These are phyloP conservation scores for Vespertilio murinus DNA, from an alignment of 2,797 vertebrate genomes.

Conservation along the genomic window DNA sequence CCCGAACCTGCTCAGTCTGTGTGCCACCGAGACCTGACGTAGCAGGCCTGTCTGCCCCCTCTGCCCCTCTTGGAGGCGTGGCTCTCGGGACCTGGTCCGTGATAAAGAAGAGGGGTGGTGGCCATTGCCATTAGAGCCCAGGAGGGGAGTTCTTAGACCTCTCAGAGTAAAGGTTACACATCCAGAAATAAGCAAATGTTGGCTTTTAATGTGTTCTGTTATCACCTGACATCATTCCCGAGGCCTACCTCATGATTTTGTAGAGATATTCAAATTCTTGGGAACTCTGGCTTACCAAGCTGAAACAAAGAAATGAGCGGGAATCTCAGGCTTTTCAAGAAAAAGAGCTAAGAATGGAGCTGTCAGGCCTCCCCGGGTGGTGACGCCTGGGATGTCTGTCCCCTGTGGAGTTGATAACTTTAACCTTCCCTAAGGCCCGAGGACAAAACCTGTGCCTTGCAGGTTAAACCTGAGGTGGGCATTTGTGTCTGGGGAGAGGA, in stretches of 20 bases:
- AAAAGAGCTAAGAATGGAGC: background rate
- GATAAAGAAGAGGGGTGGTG: accelerated
- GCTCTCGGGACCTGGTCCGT: background rate
- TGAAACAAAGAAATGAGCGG: background rate
- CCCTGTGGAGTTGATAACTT: background rate
- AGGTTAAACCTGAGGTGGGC: background rate
- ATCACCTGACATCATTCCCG: background rate
- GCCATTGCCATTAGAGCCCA: accelerated
- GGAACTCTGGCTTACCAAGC: background rate
- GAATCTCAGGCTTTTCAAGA: background rate
- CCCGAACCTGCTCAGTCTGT: accelerated
- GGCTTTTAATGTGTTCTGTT: background rate
- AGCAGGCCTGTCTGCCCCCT: accelerated
- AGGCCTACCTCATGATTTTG: background rate
- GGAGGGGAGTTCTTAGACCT: background rate
- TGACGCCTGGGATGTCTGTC: background rate
- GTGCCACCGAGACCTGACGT: accelerated
- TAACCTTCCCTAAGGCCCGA: background rate
- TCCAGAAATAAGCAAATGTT: background rate
- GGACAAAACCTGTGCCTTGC: background rate
- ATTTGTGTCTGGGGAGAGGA: background rate
- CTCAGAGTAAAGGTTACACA: accelerated
- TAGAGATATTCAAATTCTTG: background rate
- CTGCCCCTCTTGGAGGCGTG: too few species aligned
- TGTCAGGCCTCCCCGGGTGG: background rate